phyloP scores from a whole-genome alignment of 2,888 invertebrate genomes.

The Boloria euphrosyne region DNA sequence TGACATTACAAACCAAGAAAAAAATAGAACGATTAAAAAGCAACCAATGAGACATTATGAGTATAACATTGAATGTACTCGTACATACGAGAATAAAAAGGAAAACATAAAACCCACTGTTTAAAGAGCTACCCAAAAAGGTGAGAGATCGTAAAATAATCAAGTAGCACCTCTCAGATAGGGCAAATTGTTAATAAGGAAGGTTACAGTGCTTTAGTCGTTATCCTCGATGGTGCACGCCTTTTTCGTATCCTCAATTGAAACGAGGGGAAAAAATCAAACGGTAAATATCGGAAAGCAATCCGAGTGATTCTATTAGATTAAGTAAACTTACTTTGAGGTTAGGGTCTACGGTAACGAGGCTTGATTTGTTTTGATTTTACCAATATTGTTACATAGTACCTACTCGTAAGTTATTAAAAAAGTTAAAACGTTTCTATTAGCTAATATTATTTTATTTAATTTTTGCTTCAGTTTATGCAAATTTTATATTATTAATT shows the following conservation, averaged over 20 bases:
- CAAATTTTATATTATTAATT: neutral
- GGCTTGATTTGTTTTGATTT: constrained; percentile 35
- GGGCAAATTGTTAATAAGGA: constrained; percentile 70
- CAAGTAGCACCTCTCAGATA: constrained; percentile 51
- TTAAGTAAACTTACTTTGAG: constrained; percentile 60
- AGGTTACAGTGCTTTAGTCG: constrained; percentile 62
- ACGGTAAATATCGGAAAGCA: constrained; percentile 80
- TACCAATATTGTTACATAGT: neutral
- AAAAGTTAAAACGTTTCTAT: neutral
- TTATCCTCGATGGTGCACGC: constrained; percentile 71
- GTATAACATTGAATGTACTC: neutral
- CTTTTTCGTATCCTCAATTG: constrained; percentile 75
- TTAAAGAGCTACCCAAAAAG: constrained; percentile 29
- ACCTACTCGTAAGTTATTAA: neutral
- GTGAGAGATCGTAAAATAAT: constrained; percentile 46
- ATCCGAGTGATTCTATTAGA: constrained; percentile 79
- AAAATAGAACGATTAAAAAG: no score
- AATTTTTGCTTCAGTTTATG: no score
- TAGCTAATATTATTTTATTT: no score
- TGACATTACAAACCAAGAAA: neutral
- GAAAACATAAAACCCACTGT: neutral
- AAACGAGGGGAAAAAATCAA: constrained; percentile 77
- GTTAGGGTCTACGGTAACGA: constrained; percentile 32
- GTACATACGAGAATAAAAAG: neutral
- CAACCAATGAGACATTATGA: neutral